Evolutionary conservation across 2,113 vertebrate genomes (phyloP), one percentile per base, ranked within the genome.

Genomic region (Festucalex cinctus): DNA sequence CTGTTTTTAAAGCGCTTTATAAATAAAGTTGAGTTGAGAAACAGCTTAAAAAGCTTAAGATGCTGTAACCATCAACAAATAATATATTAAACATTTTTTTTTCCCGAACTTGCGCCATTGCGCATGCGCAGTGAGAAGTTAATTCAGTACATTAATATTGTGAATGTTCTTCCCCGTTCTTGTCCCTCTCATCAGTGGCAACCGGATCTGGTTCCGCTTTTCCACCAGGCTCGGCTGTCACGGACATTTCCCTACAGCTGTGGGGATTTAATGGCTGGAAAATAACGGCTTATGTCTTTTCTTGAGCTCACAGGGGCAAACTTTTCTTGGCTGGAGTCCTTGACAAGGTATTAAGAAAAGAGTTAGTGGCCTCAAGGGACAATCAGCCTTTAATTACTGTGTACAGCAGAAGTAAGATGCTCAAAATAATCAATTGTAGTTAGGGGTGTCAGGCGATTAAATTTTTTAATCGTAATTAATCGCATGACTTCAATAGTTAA

Each of bases 191-290:
- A 56, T 76, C 77, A 74, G 73, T 70, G 70, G 67, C 77, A 74
- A 71, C 64, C 48, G 51, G 68, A 78, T 88, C 84, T 86, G 84
- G 69, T 72, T 83, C 75, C 19, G 77, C 63, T 71, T 81, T 82
- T 69, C 65, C 12, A 51, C 78, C 82, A 66, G 69, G 69, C 80
- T 82, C 80, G 71, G 70, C 78, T 83, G 85, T 85, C 68, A 75
- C 68, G 76, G 75, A 79, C 48, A 59, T 73, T 75, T 88, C 73
- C 81, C 82, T 83, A 83, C 85, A 88, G 80, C 85, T 86, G 78
- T 49, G 64, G 70, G 70, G 67, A 71, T 77, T 89, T 85, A 86
- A 76, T 17, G 64, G 58, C 57, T 85, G 70, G 54, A 84, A 85
- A 85, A 88, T 75, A 83, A 84, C 68, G 67, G 71, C 81, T 68